Evolutionary conservation across 2,113 vertebrate species (phyloP).

Genomic region (Myotis yumanensis): DNA sequence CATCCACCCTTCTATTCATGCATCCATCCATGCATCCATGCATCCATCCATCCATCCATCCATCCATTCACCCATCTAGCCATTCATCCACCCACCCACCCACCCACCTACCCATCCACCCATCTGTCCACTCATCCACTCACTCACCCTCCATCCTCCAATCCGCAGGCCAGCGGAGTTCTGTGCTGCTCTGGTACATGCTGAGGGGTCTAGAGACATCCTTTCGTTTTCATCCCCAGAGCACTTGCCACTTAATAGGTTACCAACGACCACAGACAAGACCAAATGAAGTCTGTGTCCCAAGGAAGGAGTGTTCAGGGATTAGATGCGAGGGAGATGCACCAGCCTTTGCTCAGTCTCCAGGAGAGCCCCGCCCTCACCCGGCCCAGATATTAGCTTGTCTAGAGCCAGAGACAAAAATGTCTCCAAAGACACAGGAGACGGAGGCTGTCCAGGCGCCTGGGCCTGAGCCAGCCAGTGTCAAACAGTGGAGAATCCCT

Average conservation of each 20-base stretch:
- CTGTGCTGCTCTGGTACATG: neutral
- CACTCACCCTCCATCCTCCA: neutral
- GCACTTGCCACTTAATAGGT: neutral
- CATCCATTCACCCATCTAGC: neutral
- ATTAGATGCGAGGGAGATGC: neutral
- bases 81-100: no score
- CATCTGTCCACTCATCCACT: no score
- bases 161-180: constrained; percentile 24
- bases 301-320: neutral
- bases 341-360: neutral
- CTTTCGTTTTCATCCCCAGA: neutral
- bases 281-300: neutral
- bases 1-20: neutral
- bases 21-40: neutral
- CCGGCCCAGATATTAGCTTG: neutral
- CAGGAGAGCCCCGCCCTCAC: neutral
- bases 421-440: neutral
- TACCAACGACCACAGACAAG: constrained; percentile 16
- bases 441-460: neutral
- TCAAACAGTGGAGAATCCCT: neutral
- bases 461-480: neutral
- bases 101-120: no score
- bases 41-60: neutral
- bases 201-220: neutral
- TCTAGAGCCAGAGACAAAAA: neutral